A percentile compares a stretch with the other conserved stretches of the same genome.
These are phyloP conservation scores for Monochamus alternatus DNA, from an alignment of 2,888 invertebrate genomes.

Conservation along the genomic window DNA sequence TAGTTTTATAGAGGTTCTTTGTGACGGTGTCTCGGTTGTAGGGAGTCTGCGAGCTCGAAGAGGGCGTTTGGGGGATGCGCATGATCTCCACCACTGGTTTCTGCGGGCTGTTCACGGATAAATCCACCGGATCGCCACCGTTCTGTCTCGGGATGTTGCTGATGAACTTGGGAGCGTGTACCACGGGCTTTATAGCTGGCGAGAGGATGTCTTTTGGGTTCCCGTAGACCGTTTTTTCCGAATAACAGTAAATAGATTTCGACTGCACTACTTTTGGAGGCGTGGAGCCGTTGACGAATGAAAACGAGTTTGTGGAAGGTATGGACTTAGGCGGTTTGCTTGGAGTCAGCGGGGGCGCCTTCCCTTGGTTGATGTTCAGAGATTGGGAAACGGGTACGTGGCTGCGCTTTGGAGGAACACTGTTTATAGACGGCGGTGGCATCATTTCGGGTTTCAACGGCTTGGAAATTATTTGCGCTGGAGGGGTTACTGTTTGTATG, in stretches of 20 bases:
- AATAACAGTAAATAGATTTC: conserved; percentile 77
- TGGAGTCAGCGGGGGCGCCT: conserved; percentile 46
- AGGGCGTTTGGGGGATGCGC: conserved; percentile 69
- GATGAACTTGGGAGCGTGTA: conserved; percentile 68
- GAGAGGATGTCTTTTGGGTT: conserved; percentile 81
- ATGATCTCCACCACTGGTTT: conserved; percentile 76
- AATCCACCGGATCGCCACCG: conserved; percentile 77
- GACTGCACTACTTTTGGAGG: conserved; percentile 78
- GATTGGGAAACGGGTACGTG: conserved; percentile 71
- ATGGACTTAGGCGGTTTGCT: conserved; percentile 43
- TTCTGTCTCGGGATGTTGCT: conserved; percentile 66
- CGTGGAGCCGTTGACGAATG: conserved; percentile 59
- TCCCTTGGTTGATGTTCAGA: conserved; percentile 52
- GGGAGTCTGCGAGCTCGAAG: conserved; percentile 33
- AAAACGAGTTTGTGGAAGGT: conserved; percentile 28
- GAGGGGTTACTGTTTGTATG: conserved; percentile 60
- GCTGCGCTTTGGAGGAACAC: conserved; percentile 65
- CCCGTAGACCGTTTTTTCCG: conserved; percentile 80
- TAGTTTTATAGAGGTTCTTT: conserved; percentile 58
- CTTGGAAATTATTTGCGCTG: conserved; percentile 48
- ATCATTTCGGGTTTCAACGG: conserved; percentile 56
- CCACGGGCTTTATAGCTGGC: conserved; percentile 71
- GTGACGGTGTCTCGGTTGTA: conserved; percentile 52
- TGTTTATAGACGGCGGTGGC: conserved; percentile 59
- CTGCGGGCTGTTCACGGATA: conserved; percentile 75